phyloP scores from a whole-genome alignment of 2,797 vertebrate species.

The Cyprinella venusta region DNA sequence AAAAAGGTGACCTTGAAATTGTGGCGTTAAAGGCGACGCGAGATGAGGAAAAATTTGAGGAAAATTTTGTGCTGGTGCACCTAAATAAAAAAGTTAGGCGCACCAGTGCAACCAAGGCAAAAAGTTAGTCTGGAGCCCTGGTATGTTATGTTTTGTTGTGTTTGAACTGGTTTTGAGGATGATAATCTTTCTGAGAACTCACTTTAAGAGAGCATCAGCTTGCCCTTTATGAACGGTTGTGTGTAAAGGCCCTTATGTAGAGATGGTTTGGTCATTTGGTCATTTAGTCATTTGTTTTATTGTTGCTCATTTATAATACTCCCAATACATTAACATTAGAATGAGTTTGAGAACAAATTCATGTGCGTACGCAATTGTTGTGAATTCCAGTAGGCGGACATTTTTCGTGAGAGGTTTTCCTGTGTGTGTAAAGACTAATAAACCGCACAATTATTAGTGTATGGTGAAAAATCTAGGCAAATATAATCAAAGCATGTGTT shows the following conservation, averaged over 20 bases:
- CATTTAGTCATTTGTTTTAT: neutral
- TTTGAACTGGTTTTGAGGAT: neutral
- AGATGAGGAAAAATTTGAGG: no score
- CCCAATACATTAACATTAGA: neutral
- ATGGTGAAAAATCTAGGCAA: neutral
- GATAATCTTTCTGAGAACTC: neutral
- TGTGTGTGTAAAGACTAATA: neutral
- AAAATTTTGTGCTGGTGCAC: no score
- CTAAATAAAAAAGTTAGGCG: no score
- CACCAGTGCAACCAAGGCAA: no score
- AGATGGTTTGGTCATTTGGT: neutral
- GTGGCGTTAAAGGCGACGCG: no score
- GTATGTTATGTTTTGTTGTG: no score
- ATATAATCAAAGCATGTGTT: neutral
- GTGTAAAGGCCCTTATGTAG: neutral
- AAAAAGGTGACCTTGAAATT: no score
- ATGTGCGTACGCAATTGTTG: neutral
- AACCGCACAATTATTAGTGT: neutral
- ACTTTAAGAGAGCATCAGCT: neutral
- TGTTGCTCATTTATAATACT: neutral
- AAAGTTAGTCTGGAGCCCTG: no score
- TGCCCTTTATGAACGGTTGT: neutral
- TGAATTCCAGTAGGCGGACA: neutral
- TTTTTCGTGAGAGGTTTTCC: neutral
- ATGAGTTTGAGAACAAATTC: neutral